Evolutionary conservation across 2,113 vertebrate species (phyloP).

Genomic region (Cebidichthys violaceus): DNA sequence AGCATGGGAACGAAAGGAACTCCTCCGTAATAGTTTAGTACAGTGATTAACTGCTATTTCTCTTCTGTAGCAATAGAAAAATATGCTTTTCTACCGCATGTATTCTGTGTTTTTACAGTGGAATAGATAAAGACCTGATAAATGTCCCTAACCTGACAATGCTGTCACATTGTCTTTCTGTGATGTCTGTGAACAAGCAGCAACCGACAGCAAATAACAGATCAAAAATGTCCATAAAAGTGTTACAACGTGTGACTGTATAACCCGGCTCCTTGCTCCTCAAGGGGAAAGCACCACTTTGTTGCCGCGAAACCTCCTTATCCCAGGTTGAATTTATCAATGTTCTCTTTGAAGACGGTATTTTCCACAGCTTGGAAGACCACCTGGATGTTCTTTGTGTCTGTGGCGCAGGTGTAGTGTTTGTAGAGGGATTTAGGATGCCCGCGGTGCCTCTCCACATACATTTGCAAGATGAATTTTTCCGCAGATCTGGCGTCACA

Average conservation of each 20-base stretch:
- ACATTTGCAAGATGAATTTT: slow-evolving; percentile 88
- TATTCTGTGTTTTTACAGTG: neutral
- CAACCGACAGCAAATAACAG: slow-evolving; percentile 5
- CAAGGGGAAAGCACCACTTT: neutral
- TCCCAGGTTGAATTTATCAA: slow-evolving; percentile 79
- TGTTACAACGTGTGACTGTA: slow-evolving; percentile 4
- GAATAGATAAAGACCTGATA: neutral
- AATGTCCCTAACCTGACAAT: slow-evolving; percentile 24
- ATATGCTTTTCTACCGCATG: neutral
- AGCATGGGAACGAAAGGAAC: neutral
- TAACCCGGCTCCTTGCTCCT: neutral
- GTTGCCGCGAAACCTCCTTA: slow-evolving; percentile 63
- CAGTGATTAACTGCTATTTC: neutral
- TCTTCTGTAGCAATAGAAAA: neutral
- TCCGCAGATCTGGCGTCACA: slow-evolving; percentile 81
- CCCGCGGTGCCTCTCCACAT: slow-evolving; percentile 80
- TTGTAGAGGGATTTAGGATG: slow-evolving; percentile 85
- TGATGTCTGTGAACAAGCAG: slow-evolving; percentile 5
- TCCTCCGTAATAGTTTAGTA: neutral
- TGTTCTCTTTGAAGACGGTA: slow-evolving; percentile 84
- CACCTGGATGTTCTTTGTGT: slow-evolving; percentile 88
- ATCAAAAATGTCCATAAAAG: slow-evolving; percentile 23
- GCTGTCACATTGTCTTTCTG: slow-evolving; percentile 10
- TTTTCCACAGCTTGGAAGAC: slow-evolving; percentile 89
- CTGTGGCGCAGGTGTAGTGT: slow-evolving; percentile 91